Evolutionary conservation across 2,888 invertebrate species (phyloP), one percentile per base, ranked within the genome.

Genomic region (Priocnemis perturbator): DNA sequence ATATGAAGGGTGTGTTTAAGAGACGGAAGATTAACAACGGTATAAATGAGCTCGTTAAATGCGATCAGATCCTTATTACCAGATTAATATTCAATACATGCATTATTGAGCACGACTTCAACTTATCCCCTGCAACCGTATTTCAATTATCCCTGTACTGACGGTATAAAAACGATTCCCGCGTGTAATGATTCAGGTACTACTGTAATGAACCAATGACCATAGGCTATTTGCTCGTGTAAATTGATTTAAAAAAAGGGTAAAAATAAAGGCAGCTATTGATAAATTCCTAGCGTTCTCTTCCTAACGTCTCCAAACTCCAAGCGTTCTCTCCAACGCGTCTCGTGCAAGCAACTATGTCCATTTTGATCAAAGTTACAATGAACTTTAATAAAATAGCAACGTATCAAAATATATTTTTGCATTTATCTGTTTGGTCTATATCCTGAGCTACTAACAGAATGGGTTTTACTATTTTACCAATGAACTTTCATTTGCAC

Each of bases 321-420:
- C 55, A 59, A 61, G 72, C 5, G 23, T 69, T 60, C 74, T 69
- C 62, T 48, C 70, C 70, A 70, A 68, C 74, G 78, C 67, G 74
- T 68, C 50, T 37, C 64, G 62, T 79, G 74, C 57, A 21, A 60
- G 71, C 73, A 73, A 64, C 62, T 69, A 71, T 77, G 69, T 64
- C 57, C 61, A 63, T 77, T 78, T 64, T 79, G 74, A 55, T 76
- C 64, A 66, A 76, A 78, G 72, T 73, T 67, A 73, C 74, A 72
- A 71, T 72, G 69, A 77, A 78, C 74, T 67, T 76, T 71, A 81
- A 81, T 84, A 84, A 85, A 84, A 85, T 81, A 85, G 80, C 74
- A 85, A 85, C 80, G 83, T 86, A 86, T 86, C 84, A 86, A 86
- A 86, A 86, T 85, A 86, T 86, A 85, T 82, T 84, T 83, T 80